Evolutionary conservation across 2,888 invertebrate species (phyloP).

Genomic region (Aporophyla nigra): DNA sequence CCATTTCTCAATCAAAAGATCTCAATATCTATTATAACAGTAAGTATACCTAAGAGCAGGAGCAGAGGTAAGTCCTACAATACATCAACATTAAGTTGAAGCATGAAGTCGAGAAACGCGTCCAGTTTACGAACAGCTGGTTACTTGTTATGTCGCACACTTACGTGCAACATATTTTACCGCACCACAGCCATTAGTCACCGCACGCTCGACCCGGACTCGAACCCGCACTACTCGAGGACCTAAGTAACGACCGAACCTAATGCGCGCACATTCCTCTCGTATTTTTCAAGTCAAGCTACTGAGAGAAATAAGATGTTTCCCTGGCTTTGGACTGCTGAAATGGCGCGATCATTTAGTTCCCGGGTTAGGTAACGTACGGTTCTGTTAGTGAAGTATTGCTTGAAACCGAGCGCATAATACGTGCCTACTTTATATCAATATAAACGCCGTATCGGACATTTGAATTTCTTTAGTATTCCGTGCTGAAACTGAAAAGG

Average conservation of each 20-base stretch:
- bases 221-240: constrained; percentile 76
- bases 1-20: not conserved
- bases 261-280: constrained; percentile 82
- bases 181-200: constrained; percentile 80
- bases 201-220: constrained; percentile 71
- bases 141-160: constrained; percentile 75
- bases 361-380: constrained; percentile 61
- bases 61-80: constrained; percentile 22
- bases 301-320: constrained; percentile 77
- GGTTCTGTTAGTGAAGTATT: constrained; percentile 64
- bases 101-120: constrained; percentile 59
- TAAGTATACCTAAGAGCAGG: not conserved
- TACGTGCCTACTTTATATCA: constrained; percentile 65
- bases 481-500: constrained; percentile 23
- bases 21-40: not conserved
- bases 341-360: constrained; percentile 73
- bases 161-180: constrained; percentile 79
- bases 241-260: constrained; percentile 81
- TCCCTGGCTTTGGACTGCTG: constrained; percentile 67
- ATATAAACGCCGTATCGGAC: constrained; percentile 57
- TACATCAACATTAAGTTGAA: constrained; percentile 51
- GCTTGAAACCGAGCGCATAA: constrained; percentile 57
- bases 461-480: constrained; percentile 48
- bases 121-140: constrained; percentile 71
- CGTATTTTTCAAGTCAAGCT: constrained; percentile 82